Evolutionary conservation across 2,113 vertebrate genomes (phyloP), one percentile per base, ranked within the genome.

Genomic region (Mustela lutreola): DNA sequence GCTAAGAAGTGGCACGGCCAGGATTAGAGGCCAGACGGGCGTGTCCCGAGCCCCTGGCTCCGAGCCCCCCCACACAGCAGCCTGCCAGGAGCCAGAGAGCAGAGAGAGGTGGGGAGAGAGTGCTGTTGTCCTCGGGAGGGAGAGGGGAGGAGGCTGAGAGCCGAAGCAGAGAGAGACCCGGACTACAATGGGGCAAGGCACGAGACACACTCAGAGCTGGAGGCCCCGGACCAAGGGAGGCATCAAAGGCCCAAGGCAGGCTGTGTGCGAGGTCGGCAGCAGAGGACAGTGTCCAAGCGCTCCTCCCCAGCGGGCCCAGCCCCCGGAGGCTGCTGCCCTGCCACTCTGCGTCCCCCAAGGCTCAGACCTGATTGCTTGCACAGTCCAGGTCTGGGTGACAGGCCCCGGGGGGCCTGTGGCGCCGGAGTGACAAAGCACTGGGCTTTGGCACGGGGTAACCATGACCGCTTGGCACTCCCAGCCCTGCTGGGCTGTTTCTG

Each of bases 261-360:
- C 91, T 88, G 73, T 83, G 95, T 94, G 91, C 85, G 89, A 1
- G 0, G 85, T 89, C 93, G 93, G 96, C 97, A 84, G 85, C 36
- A 0, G 58, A 95, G 76, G 94, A 93, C 82, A 93, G 94, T 33
- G 14, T 89, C 15, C 0, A 9, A 71, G 82, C 22, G 1, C 50
- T 83, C 60, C 0, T 95, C 95, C 93, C 94, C 87, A 90, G 96
- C 48, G 80, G 45, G 78, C 70, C 88, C 76, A 36, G n/a, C 96
- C 75, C 85, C 83, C n/a, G 0, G 7, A 39, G 94, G 70, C 79
- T 48, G 70, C 79, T 48, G 80, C 94, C 1, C 79, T 48, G 80
- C 94, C 1, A 0, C 22, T 56, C 50, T 0, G 60, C 71, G 63
- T 36, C 9, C 75, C 75, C 50, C 14, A 31, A 16, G 50, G 80